These are phyloP conservation scores for Camponotus fellah DNA, from an alignment of 2,888 invertebrate species.

Conservation along the genomic window DNA sequence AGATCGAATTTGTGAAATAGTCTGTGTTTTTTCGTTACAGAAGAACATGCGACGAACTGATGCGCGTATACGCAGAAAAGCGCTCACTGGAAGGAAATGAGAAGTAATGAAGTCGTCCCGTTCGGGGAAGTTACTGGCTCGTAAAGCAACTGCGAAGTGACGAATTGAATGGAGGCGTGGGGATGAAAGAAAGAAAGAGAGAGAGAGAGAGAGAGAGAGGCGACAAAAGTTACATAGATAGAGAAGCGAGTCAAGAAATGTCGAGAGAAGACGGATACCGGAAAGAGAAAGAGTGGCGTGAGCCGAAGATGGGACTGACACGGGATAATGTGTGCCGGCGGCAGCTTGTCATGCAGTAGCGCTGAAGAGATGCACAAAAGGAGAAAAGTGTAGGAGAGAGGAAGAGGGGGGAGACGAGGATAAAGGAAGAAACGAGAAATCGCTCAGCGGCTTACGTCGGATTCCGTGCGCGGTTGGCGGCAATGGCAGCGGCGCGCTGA, in stretches of 20 bases:
- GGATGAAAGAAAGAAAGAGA: not conserved
- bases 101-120: conserved; percentile 57
- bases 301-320: not conserved
- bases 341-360: conserved; percentile 33
- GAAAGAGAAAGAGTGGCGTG: conserved; percentile 34
- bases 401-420: not conserved
- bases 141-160: conserved; percentile 60
- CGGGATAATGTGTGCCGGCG: not conserved
- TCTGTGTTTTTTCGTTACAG: conserved; percentile 9
- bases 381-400: conserved; percentile 13
- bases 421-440: conserved; percentile 61
- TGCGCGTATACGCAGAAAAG: conserved; percentile 42
- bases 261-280: conserved; percentile 56
- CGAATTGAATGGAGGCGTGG: conserved; percentile 36
- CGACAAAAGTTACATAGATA: conserved; percentile 32
- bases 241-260: conserved; percentile 63
- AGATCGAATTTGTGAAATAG: conserved; percentile 19
- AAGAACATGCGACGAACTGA: conserved; percentile 32
- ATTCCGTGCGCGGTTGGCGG: conserved; percentile 60
- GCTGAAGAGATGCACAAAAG: conserved; percentile 53
- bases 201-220: not conserved
- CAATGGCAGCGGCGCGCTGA: conserved; percentile 45
- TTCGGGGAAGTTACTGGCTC: conserved; percentile 51
- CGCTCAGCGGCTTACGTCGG: conserved; percentile 67
- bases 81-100: conserved; percentile 40